phyloP scores from a whole-genome alignment of 2,888 invertebrate species.

The Spisula solida region DNA sequence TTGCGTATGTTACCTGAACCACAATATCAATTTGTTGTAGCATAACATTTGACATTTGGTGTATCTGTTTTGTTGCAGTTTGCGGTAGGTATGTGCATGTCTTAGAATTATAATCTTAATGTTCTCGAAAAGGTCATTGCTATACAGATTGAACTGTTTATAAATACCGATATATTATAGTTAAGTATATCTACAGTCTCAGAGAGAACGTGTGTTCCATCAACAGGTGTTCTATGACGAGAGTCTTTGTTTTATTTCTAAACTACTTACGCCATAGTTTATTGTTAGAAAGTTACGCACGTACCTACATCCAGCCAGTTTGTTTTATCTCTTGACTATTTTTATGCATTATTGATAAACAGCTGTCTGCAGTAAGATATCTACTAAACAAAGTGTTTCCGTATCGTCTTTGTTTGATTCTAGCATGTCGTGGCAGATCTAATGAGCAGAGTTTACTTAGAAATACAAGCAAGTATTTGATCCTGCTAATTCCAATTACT shows the following conservation, averaged over 20 bases:
- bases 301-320: too few relatives aligned
- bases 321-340: background rate
- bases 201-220: background rate
- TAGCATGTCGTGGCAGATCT: background rate
- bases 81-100: too few relatives aligned
- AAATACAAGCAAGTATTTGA: background rate
- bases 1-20: too few relatives aligned
- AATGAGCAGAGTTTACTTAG: background rate
- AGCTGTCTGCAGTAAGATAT: slow-evolving; percentile 13
- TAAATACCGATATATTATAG: background rate
- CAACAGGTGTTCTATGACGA: background rate
- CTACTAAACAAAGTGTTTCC: background rate
- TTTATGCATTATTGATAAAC: slow-evolving; percentile 19
- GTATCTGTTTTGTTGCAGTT: too few relatives aligned
- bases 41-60: too few relatives aligned
- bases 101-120: too few relatives aligned
- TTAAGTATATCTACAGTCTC: background rate
- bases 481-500: background rate
- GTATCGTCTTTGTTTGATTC: background rate
- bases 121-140: background rate
- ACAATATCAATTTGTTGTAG: too few relatives aligned
- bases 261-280: background rate
- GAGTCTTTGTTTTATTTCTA: background rate
- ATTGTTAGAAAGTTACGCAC: background rate
- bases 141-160: too few relatives aligned